Conservation (phyloP, 2,888 invertebrate genomes). For the Branchipolynoe longqiensis region DNA sequence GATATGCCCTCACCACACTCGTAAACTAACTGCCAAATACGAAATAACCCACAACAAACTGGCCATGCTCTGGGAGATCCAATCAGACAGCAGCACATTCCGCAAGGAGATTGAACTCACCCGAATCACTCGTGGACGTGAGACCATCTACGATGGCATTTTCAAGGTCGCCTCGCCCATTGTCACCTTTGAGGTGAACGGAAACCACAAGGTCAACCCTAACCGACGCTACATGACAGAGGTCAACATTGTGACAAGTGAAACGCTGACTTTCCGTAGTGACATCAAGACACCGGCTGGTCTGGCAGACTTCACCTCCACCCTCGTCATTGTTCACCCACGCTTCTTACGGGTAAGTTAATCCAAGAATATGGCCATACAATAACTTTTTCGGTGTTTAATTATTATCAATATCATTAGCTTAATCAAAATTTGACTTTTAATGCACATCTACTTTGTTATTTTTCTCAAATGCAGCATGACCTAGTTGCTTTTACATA, state of each 20-base stretch:
- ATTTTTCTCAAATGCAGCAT: too few relatives aligned
- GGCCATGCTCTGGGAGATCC: slow-evolving; percentile 57
- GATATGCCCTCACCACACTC: slow-evolving; percentile 19
- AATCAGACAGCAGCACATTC: slow-evolving; percentile 67
- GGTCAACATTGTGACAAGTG: slow-evolving; percentile 47
- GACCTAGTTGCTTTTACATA: too few relatives aligned
- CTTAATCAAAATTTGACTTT: too few relatives aligned
- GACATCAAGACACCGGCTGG: slow-evolving; percentile 58
- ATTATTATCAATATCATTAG: too few relatives aligned
- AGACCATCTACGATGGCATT: slow-evolving; percentile 67
- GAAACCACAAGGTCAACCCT: slow-evolving; percentile 60
- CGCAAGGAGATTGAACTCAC: slow-evolving; percentile 64
- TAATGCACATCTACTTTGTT: too few relatives aligned
- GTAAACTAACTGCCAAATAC: slow-evolving; percentile 59
- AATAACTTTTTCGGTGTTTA: slow-evolving; percentile 14
- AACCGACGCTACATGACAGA: slow-evolving; percentile 65
- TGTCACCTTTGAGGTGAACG: slow-evolving; percentile 53
- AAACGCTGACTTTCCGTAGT: slow-evolving; percentile 60
- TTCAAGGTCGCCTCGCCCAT: slow-evolving; percentile 63
- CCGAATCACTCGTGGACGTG: slow-evolving; percentile 63
- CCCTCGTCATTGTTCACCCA: slow-evolving; percentile 62
- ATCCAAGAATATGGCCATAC: neutral
- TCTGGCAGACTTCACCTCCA: slow-evolving; percentile 29
- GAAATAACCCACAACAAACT: slow-evolving; percentile 42
- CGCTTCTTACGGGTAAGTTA: slow-evolving; percentile 61